These are phyloP conservation scores for Tipula vernalis DNA, from an alignment of 2,888 invertebrate genomes.

Conservation along the genomic window DNA sequence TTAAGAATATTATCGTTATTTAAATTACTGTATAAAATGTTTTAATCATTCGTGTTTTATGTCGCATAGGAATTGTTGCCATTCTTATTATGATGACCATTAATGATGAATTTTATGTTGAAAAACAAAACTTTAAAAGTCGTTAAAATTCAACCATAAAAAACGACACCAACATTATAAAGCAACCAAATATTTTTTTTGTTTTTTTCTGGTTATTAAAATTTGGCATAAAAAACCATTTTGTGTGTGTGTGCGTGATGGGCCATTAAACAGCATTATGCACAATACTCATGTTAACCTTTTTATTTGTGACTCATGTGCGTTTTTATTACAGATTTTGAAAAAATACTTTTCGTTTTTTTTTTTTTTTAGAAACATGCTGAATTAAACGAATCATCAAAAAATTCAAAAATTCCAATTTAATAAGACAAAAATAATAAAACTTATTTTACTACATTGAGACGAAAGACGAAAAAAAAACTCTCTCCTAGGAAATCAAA, in stretches of 20 bases:
- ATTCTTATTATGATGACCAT: not conserved
- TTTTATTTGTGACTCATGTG: too few relatives aligned
- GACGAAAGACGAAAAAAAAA: not conserved
- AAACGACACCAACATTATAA: not conserved
- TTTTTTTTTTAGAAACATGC: too few relatives aligned
- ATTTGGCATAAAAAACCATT: not conserved
- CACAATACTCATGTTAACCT: too few relatives aligned
- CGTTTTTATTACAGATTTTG: too few relatives aligned
- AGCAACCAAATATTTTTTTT: not conserved
- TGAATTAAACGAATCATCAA: not conserved
- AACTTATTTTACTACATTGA: not conserved
- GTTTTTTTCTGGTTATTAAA: not conserved
- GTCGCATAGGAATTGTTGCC: too few relatives aligned
- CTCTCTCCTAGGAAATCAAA: not conserved
- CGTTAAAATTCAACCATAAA: not conserved
- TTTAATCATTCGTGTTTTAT: not conserved
- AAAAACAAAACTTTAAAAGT: not conserved
- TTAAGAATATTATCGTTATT: not conserved
- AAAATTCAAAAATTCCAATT: not conserved
- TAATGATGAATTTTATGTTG: not conserved
- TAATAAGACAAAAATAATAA: not conserved
- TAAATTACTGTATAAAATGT: not conserved
- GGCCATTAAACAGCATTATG: too few relatives aligned
- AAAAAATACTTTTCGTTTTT: too few relatives aligned
- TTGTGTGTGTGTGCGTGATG: not conserved